phyloP scores from a whole-genome alignment of 2,888 invertebrate genomes.

The Brenthis ino region DNA sequence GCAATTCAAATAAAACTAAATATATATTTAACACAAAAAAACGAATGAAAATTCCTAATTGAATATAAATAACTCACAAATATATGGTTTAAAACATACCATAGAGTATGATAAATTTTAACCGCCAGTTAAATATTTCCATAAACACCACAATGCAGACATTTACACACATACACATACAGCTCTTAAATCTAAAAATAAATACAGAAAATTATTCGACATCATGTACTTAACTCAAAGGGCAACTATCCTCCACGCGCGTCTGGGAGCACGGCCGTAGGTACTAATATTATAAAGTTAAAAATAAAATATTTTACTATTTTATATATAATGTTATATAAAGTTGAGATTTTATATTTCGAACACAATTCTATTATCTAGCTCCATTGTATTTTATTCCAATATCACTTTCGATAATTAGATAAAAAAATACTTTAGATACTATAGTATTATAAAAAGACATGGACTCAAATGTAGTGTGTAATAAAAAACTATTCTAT shows the following conservation, averaged over 20 bases:
- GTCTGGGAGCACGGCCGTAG: neutral
- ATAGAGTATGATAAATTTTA: too few relatives aligned
- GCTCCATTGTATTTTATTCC: too few relatives aligned
- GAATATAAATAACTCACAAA: too few relatives aligned
- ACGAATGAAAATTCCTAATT: too few relatives aligned
- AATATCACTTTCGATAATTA: neutral
- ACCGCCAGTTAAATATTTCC: neutral
- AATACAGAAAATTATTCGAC: conserved; percentile 59
- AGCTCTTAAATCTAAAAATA: conserved; percentile 64
- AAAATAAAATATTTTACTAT: conserved; percentile 1
- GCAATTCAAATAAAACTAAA: conserved; percentile 37
- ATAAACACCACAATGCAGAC: conserved; percentile 6
- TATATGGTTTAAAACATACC: too few relatives aligned
- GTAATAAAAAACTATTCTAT: conserved; percentile 26
- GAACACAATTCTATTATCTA: neutral
- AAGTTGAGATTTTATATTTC: conserved; percentile 10
- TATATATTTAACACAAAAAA: neutral
- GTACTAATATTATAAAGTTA: neutral
- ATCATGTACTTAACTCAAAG: too few relatives aligned
- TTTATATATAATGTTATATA: neutral
- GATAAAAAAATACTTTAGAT: conserved; percentile 4
- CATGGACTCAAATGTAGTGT: conserved; percentile 19
- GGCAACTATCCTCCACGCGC: neutral
- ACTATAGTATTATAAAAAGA: conserved; percentile 17
- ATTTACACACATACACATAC: conserved; percentile 52